phyloP scores from a whole-genome alignment of 2,888 invertebrate species.

The Hesperia comma region DNA sequence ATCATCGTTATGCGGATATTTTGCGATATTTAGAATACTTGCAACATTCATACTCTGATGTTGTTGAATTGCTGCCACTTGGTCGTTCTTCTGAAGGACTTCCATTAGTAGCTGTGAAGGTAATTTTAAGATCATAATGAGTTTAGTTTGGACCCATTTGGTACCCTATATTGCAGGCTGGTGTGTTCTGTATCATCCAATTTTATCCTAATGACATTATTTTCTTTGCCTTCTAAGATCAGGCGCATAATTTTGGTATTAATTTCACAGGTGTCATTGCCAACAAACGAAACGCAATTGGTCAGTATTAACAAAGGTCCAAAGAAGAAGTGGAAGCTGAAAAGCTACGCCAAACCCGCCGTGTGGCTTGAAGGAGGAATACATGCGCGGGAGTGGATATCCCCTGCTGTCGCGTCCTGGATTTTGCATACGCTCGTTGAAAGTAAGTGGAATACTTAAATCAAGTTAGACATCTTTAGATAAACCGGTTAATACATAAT shows the following conservation, averaged over 20 bases:
- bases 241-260: no score
- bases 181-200: no score
- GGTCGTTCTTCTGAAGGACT: slow-evolving; percentile 89
- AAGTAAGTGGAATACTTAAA: slow-evolving; percentile 65
- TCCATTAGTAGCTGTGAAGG: slow-evolving; percentile 88
- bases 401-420: slow-evolving; percentile 90
- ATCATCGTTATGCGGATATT: slow-evolving; percentile 89
- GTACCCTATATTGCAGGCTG: no score
- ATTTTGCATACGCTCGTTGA: slow-evolving; percentile 87
- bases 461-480: no score
- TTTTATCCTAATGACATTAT: no score
- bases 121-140: slow-evolving; percentile 53
- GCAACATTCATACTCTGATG: slow-evolving; percentile 85
- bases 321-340: slow-evolving; percentile 77
- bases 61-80: slow-evolving; percentile 87
- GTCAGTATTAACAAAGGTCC: slow-evolving; percentile 52
- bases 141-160: neutral
- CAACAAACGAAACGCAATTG: slow-evolving; percentile 59
- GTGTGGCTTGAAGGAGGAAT: slow-evolving; percentile 93
- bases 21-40: slow-evolving; percentile 87
- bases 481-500: no score
- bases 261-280: slow-evolving; percentile 60
- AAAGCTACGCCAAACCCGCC: slow-evolving; percentile 85
- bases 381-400: slow-evolving; percentile 91
- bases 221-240: no score